Evolutionary conservation across 2,113 vertebrate species (phyloP).

Genomic region (Proterorhinus semilunaris): DNA sequence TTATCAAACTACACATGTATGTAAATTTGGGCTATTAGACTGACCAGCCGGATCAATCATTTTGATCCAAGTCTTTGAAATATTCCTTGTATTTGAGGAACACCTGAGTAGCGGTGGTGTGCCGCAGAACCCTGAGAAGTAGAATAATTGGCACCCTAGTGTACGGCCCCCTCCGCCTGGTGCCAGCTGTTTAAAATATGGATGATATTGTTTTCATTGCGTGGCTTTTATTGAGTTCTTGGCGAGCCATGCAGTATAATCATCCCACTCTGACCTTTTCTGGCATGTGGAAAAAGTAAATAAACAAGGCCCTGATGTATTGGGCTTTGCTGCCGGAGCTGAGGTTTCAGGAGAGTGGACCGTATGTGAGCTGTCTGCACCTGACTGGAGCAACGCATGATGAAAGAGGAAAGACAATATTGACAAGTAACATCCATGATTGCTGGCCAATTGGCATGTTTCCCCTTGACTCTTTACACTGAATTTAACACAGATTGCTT

Average conservation of each 20-base stretch:
- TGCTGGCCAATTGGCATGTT: conserved; percentile 30
- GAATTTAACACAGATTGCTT: conserved; percentile 27
- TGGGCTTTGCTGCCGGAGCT: conserved; percentile 58
- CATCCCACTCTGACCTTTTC: conserved; percentile 76
- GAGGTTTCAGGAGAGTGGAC: conserved; percentile 64
- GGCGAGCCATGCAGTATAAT: conserved; percentile 64
- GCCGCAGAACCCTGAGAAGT: conserved; percentile 67
- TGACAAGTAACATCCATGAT: conserved; percentile 41
- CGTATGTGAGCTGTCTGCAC: conserved; percentile 47
- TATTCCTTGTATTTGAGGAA: conserved; percentile 49
- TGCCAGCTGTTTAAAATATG: conserved; percentile 81
- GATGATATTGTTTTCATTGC: conserved; percentile 79
- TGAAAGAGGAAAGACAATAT: conserved; percentile 42
- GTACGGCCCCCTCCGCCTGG: conserved; percentile 69
- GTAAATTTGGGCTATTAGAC: conserved; percentile 26
- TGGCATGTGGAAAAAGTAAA: conserved; percentile 73
- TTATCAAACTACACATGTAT: conserved; percentile 34
- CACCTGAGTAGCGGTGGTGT: conserved; percentile 62
- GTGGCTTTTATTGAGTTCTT: conserved; percentile 75
- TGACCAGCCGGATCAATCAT: conserved; percentile 37
- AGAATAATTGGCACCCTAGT: conserved; percentile 79
- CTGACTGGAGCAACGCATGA: conserved; percentile 18
- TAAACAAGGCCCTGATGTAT: conserved; percentile 74
- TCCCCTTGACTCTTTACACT: conserved; percentile 39
- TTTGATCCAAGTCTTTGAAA: conserved; percentile 42